Evolutionary conservation across 2,113 vertebrate genomes (phyloP).

Genomic region (Pelmatolapia mariae): DNA sequence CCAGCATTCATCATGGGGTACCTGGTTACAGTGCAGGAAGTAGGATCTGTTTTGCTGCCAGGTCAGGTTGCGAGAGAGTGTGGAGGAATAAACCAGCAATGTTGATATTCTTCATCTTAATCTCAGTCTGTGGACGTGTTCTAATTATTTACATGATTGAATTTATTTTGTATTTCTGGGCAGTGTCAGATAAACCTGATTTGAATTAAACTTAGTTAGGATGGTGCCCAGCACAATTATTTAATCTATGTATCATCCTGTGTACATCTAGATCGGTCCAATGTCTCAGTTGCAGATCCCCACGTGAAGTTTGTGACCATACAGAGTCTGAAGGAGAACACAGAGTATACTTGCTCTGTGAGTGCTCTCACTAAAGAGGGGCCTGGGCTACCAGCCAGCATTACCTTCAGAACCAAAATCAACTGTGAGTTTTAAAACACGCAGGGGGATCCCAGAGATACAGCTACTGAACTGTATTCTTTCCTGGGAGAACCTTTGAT

Average conservation of each 20-base stretch:
- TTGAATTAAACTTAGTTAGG: not conserved
- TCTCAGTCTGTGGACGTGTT: not conserved
- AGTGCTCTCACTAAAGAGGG: conserved; percentile 42
- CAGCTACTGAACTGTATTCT: not conserved
- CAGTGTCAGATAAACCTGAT: not conserved
- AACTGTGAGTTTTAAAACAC: conserved; percentile 29
- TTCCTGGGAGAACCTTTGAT: not conserved
- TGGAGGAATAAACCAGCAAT: not conserved
- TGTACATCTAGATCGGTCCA: conserved; percentile 4
- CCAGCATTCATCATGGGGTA: conserved; percentile 61
- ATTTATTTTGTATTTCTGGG: not conserved
- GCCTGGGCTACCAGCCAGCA: not conserved
- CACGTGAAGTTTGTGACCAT: conserved; percentile 37
- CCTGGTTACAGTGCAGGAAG: conserved; percentile 12
- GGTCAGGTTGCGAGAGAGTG: not conserved
- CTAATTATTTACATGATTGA: not conserved
- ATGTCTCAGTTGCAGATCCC: conserved; percentile 14
- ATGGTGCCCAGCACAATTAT: not conserved
- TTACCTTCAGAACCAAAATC: conserved; percentile 28
- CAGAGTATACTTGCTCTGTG: conserved; percentile 30
- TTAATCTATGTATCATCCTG: not conserved
- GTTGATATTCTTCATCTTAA: not conserved
- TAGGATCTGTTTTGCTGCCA: not conserved
- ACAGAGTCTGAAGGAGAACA: conserved; percentile 10
- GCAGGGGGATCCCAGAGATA: not conserved